Percentiles rank a stretch among this genome's conserved stretches.
These are phyloP conservation scores for Thamnophis elegans DNA, from an alignment of 2,797 vertebrate species.

Conservation along the genomic window DNA sequence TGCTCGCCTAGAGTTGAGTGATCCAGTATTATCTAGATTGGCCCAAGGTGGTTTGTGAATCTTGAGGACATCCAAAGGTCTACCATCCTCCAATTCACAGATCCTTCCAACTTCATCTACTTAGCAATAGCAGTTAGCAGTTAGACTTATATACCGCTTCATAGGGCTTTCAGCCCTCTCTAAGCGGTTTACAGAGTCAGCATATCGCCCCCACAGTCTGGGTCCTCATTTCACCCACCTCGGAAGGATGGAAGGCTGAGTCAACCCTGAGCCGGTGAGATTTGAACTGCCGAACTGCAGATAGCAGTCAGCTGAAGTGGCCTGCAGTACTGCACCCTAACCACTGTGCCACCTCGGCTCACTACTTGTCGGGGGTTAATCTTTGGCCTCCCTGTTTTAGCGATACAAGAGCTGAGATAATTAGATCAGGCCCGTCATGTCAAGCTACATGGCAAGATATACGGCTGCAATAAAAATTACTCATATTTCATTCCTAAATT, in stretches of 20 bases:
- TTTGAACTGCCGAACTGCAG: too few species aligned
- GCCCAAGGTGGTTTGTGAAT: neutral
- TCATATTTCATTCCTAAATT: conserved; percentile 24
- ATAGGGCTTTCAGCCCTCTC: too few species aligned
- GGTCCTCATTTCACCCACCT: too few species aligned
- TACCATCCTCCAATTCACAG: neutral
- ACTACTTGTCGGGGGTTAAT: neutral
- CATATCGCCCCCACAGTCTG: too few species aligned
- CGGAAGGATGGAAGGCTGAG: too few species aligned
- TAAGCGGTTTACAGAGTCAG: too few species aligned
- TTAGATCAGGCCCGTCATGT: conserved; percentile 30
- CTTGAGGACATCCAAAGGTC: neutral
- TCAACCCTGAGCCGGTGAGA: too few species aligned
- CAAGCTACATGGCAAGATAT: conserved; percentile 11
- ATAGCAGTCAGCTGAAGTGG: too few species aligned
- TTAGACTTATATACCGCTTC: too few species aligned
- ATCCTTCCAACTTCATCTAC: neutral
- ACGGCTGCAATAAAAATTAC: conserved; percentile 1
- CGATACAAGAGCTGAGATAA: conserved; percentile 43
- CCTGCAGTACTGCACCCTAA: too few species aligned
- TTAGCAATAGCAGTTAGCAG: too few species aligned
- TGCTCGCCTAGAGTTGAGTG: neutral
- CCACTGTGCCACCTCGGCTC: too few species aligned
- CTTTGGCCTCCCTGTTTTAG: neutral
- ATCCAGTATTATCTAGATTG: neutral